Conservation (phyloP, 1,140 invertebrate genomes). For the Drosophila auraria region DNA sequence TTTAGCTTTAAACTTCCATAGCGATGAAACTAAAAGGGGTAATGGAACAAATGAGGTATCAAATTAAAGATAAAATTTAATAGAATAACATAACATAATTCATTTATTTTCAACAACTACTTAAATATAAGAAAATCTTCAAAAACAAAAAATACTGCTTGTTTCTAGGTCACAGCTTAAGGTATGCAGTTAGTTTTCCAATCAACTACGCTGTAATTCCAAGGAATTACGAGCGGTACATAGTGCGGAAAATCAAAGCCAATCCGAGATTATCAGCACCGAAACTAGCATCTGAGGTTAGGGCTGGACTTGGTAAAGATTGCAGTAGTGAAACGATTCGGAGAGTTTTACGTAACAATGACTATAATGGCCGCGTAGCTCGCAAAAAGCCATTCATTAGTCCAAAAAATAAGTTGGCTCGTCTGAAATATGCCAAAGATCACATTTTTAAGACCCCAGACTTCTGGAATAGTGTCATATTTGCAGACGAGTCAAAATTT, state of each 20-base stretch:
- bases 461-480: not conserved
- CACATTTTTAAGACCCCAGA: not conserved
- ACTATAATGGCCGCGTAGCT: not conserved
- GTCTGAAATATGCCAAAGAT: not conserved
- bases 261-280: not conserved
- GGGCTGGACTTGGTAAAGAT: not conserved
- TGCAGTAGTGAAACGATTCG: not conserved
- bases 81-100: no score
- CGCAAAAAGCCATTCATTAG: slow-evolving; percentile 1
- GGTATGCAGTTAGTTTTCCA: no score
- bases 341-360: not conserved
- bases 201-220: no score
- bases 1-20: no score
- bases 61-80: no score
- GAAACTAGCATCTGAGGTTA: not conserved
- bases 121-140: no score
- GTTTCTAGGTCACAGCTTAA: no score
- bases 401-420: not conserved
- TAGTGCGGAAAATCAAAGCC: not conserved
- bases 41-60: no score
- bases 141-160: no score
- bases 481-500: slow-evolving; percentile 3
- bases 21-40: no score
- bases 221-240: not conserved
- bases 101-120: no score